phyloP scores from a whole-genome alignment of 2,113 vertebrate genomes.

The Cricetomys ansorgei region DNA sequence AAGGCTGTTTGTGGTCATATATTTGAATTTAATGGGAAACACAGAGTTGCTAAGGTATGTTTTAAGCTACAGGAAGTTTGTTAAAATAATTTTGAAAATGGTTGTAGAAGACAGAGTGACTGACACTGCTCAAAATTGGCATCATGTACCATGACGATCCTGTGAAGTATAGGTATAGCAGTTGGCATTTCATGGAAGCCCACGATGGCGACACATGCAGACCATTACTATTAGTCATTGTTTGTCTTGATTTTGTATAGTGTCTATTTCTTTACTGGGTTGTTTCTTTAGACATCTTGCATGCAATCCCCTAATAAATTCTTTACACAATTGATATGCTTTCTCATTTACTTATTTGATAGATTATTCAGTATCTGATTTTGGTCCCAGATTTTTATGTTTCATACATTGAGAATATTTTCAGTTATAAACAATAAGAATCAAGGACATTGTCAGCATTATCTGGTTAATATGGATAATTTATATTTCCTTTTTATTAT shows the following conservation, averaged over 20 bases:
- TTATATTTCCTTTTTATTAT: neutral
- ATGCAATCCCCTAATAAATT: neutral
- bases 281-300: neutral
- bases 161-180: neutral
- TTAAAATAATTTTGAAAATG: neutral
- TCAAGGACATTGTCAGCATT: neutral
- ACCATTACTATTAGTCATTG: neutral
- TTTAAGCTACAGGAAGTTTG: neutral
- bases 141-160: neutral
- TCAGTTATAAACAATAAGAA: neutral
- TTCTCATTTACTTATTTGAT: neutral
- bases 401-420: neutral
- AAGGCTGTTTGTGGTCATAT: neutral
- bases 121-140: neutral
- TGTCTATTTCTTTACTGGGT: neutral
- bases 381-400: neutral
- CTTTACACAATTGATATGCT: neutral
- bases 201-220: neutral
- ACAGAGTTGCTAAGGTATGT: neutral
- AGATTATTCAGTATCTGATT: neutral
- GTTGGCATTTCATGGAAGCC: neutral
- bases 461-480: neutral
- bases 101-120: neutral
- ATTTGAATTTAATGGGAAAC: neutral
- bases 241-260: neutral